These are phyloP conservation scores for Fulmarus glacialis DNA, from an alignment of 2,113 vertebrate species.

Conservation along the genomic window DNA sequence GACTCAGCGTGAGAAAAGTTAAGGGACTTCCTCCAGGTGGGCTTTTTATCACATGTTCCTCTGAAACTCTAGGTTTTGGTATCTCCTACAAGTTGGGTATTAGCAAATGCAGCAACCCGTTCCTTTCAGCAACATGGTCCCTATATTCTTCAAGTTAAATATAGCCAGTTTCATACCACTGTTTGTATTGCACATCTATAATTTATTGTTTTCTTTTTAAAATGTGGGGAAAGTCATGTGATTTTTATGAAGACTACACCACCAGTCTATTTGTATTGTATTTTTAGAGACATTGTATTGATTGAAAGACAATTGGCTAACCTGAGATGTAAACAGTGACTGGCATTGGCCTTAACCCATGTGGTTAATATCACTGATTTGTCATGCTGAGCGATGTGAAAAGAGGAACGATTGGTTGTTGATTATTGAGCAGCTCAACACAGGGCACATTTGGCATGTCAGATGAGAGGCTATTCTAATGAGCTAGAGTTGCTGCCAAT, in stretches of 20 bases:
- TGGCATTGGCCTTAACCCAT: conserved; percentile 75
- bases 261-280: neutral
- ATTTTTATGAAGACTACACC: conserved; percentile 1
- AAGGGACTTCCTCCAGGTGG: neutral
- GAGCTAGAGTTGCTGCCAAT: conserved; percentile 71
- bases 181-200: neutral
- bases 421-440: conserved; percentile 76
- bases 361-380: conserved; percentile 78
- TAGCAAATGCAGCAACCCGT: neutral
- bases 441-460: conserved; percentile 73
- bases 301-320: conserved; percentile 70
- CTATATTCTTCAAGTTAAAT: neutral
- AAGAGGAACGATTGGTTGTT: conserved; percentile 74
- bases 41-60: neutral
- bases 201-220: neutral
- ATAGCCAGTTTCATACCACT: neutral
- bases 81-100: neutral
- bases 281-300: conserved; percentile 63
- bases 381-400: conserved; percentile 72
- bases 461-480: conserved; percentile 76
- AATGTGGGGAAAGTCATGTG: neutral
- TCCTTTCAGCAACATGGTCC: neutral
- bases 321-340: conserved; percentile 72
- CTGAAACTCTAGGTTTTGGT: neutral
- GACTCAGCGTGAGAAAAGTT: neutral